Conservation (phyloP, 2,888 invertebrate species). For the Petrolisthes manimaculis region DNA sequence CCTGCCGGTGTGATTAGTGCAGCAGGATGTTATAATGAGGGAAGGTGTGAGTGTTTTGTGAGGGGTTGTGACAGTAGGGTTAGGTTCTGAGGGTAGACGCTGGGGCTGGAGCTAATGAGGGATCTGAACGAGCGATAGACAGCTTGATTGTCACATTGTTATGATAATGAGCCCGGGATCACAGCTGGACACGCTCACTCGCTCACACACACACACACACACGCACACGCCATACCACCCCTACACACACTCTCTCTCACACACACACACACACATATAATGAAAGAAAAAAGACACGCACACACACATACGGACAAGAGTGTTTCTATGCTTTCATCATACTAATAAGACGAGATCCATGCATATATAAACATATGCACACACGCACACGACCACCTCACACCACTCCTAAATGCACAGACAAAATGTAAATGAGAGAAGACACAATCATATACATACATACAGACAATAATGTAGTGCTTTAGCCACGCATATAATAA, state of each 20-base stretch:
- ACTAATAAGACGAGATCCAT: not conserved
- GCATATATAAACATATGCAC: not conserved
- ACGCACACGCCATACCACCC: constrained; percentile 5
- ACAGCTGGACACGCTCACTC: constrained; percentile 32
- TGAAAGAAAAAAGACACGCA: not conserved
- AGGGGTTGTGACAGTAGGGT: constrained; percentile 1
- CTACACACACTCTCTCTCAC: constrained; percentile 5
- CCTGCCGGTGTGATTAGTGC: too few species aligned
- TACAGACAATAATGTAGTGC: too few species aligned
- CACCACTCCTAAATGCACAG: too few species aligned
- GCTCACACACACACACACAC: constrained; percentile 22
- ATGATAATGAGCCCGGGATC: constrained; percentile 51
- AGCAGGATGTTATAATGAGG: too few species aligned
- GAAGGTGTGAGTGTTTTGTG: not conserved
- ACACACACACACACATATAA: constrained; percentile 6
- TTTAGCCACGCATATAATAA: too few species aligned
- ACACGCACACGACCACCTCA: constrained; percentile 19
- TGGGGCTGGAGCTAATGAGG: constrained; percentile 33
- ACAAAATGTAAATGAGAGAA: too few species aligned
- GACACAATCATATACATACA: too few species aligned
- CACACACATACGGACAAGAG: not conserved
- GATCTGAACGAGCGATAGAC: constrained; percentile 49
- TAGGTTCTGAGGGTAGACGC: not conserved
- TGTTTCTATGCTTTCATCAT: not conserved
- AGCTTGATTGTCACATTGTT: constrained; percentile 60